These are phyloP conservation scores for Selene dorsalis DNA, from an alignment of 2,797 vertebrate genomes.

Conservation along the genomic window DNA sequence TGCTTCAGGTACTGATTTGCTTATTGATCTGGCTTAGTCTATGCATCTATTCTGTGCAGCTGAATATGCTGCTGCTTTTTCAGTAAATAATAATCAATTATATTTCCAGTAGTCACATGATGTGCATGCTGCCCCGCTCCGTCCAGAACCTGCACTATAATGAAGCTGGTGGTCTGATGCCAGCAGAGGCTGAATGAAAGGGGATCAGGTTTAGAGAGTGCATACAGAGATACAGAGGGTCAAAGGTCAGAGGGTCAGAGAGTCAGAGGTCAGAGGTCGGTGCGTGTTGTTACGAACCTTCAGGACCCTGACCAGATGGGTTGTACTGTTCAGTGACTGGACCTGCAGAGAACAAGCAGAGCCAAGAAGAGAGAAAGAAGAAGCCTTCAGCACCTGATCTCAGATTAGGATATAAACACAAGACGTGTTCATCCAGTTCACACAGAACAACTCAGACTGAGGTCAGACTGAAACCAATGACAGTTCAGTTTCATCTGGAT, in stretches of 20 bases:
- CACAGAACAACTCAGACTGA: not conserved
- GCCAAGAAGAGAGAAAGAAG: slow-evolving; percentile 82
- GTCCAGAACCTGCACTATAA: too few relatives aligned
- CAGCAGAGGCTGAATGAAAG: not conserved
- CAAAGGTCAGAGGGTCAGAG: not conserved
- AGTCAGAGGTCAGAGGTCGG: not conserved
- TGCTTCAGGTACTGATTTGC: not conserved
- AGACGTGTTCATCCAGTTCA: not conserved
- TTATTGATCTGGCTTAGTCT: too few relatives aligned
- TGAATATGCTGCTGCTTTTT: not conserved
- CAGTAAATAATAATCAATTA: not conserved
- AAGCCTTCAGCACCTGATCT: slow-evolving; percentile 79
- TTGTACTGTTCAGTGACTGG: slow-evolving; percentile 86
- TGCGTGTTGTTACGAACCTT: slow-evolving; percentile 76
- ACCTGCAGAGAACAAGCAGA: slow-evolving; percentile 86
- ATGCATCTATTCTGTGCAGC: not conserved
- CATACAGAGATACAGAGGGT: not conserved
- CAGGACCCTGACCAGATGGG: slow-evolving; percentile 88
- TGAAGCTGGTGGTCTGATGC: too few relatives aligned
- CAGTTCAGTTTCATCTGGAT: too few relatives aligned
- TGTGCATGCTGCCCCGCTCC: not conserved
- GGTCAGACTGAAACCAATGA: not conserved
- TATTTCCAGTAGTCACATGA: not conserved
- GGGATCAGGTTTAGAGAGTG: not conserved
- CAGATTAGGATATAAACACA: not conserved